These are phyloP conservation scores for Ethmia dodecea DNA, from an alignment of 2,888 invertebrate genomes.

Conservation along the genomic window DNA sequence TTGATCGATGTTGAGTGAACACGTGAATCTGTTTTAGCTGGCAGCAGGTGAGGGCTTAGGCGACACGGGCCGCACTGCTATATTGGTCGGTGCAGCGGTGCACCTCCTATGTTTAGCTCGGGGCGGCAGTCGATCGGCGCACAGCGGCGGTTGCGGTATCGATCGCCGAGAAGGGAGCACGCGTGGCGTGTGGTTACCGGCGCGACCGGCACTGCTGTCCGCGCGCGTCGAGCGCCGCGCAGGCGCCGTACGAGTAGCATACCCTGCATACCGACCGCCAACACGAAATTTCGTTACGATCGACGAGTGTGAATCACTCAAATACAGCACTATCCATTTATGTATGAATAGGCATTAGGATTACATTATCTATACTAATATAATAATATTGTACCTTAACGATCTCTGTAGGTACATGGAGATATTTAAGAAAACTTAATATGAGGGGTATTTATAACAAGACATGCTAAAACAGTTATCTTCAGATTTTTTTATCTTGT, in stretches of 20 bases:
- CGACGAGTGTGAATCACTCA: no score
- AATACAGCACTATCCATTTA: no score
- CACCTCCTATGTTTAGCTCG: constrained; percentile 60
- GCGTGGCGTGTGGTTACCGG: constrained; percentile 71
- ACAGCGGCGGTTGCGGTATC: constrained; percentile 30
- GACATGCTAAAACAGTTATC: no score
- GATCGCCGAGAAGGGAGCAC: constrained; percentile 42
- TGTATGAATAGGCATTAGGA: no score
- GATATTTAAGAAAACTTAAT: no score
- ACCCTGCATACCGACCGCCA: constrained; percentile 11
- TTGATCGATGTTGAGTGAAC: constrained; percentile 19
- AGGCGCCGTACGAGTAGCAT: constrained; percentile 30
- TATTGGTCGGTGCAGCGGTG: constrained; percentile 51
- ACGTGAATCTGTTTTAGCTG: constrained; percentile 20
- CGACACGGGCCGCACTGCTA: constrained; percentile 29
- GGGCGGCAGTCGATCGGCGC: constrained; percentile 16
- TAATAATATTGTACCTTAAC: no score
- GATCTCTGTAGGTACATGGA: no score
- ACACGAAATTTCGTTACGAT: constrained; percentile 2
- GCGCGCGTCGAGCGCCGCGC: constrained; percentile 42
- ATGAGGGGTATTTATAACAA: no score
- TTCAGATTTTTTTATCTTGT: no score
- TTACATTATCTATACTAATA: no score
- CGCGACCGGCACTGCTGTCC: constrained; percentile 65
- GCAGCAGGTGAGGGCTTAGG: constrained; percentile 29